Evolutionary conservation across 2,113 vertebrate species (phyloP).

Genomic region (Hyperopisus bebe): DNA sequence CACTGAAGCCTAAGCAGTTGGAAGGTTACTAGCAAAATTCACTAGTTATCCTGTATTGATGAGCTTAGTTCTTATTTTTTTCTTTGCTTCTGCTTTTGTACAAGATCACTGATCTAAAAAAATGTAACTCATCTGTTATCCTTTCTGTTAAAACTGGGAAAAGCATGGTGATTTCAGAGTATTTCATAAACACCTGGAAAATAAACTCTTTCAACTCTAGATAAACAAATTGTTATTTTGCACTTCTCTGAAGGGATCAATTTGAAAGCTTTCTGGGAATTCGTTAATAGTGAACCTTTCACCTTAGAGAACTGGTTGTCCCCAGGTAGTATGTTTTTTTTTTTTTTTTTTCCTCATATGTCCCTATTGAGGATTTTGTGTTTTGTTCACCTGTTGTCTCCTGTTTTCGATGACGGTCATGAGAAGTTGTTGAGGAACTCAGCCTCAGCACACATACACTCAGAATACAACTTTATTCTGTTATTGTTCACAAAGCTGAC

Average conservation of each 20-base stretch:
- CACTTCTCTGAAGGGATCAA: slow-evolving; percentile 29
- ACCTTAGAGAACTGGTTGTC: slow-evolving; percentile 13
- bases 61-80: not conserved
- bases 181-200: slow-evolving; percentile 9
- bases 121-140: not conserved
- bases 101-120: not conserved
- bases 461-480: not conserved
- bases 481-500: not conserved
- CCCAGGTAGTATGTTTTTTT: not conserved
- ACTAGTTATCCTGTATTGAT: not conserved
- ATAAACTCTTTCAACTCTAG: not conserved
- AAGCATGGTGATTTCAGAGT: not conserved
- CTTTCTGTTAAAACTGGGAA: not conserved
- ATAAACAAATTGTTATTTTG: slow-evolving; percentile 34
- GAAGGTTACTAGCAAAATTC: not conserved
- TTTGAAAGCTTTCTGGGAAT: slow-evolving; percentile 30
- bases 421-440: not conserved
- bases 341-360: not conserved
- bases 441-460: not conserved
- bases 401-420: not conserved
- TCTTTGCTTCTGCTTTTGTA: not conserved
- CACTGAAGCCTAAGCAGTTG: not conserved
- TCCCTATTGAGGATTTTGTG: not conserved
- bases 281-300: slow-evolving; percentile 6
- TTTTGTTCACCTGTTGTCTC: not conserved